Base-by-base conservation (phyloP, 1,140 invertebrate species). In the Pararge aegeria region DNA sequence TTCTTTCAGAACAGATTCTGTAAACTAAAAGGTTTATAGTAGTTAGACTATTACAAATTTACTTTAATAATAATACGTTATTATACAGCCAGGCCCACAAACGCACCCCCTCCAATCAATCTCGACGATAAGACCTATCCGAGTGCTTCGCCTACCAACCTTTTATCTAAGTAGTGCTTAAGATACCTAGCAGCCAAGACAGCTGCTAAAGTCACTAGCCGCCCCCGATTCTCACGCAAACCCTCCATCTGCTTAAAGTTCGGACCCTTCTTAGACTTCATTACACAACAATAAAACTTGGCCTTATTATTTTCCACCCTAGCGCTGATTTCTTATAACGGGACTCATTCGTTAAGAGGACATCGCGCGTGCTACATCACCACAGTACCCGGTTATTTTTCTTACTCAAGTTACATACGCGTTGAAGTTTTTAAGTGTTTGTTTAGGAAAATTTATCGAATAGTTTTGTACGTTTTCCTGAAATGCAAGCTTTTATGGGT, bases 261-360 rank as follows among this genome's bases (percentile, higher is more conserved):
- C 68, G 70, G 67, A 63, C 75, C 78, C 78, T 78, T 74, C 75
- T 76, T 73, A 69, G 66, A 68, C 64, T 72, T 73, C 59, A 73
- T 68, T 73, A 73, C 66, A 72, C 72, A 75, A 75, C 60, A 75
- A 75, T 75, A 70, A 65, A 69, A 61, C 59, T 71, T 64, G 55
- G 56, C 58, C 64, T 69, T 77, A 75, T 78, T 77, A 77, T 77
- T 78, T 73, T 70, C 66, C 58, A 71, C 75, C 74, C 71, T 57
- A 61, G 68, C 72, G 61, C 61, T 73, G 78, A 81, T 81, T 81
- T 76, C 59, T 67, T 60, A 66, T 76, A 80, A 78, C 77, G 70
- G 72, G 61, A 73, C 68, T 74, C 78, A 81, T 74, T 81, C 78
- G 62, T 51, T 51, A 63, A 50, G 57, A 62, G 60, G 72, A 66